Percentiles rank a stretch among this genome's conserved stretches.
phyloP scores from a whole-genome alignment of 2,888 invertebrate species.

The Eudasyphora cyanicolor region DNA sequence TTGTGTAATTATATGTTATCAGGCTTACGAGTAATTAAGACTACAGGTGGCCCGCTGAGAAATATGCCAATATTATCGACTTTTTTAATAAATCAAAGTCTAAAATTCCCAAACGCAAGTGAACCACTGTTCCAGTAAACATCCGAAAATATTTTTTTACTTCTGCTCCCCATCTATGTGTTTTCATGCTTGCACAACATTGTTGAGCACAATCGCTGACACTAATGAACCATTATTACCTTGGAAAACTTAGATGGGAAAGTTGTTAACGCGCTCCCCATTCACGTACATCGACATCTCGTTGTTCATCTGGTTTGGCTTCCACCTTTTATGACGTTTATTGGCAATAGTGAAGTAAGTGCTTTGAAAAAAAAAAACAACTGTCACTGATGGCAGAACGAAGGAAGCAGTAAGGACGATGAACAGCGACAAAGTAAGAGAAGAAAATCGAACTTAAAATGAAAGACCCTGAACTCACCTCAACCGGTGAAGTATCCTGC shows the following conservation, averaged over 20 bases:
- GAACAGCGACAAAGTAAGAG: background rate
- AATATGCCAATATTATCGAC: too few relatives aligned
- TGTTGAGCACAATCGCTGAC: slow-evolving; percentile 18
- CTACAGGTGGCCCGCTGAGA: too few relatives aligned
- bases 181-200: slow-evolving; percentile 3
- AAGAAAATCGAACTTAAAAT: background rate
- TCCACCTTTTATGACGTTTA: slow-evolving; percentile 24
- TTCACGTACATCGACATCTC: background rate
- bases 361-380: slow-evolving; percentile 12
- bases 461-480: background rate
- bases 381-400: slow-evolving; percentile 2
- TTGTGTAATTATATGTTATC: too few relatives aligned
- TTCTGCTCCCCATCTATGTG: background rate
- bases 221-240: slow-evolving; percentile 46
- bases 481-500: background rate
- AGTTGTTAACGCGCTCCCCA: slow-evolving; percentile 23
- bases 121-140: background rate
- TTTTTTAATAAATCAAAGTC: too few relatives aligned
- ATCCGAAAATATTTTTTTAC: background rate
- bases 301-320: slow-evolving; percentile 7
- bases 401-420: slow-evolving; percentile 1
- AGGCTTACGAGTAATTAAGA: too few relatives aligned
- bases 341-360: slow-evolving; percentile 22
- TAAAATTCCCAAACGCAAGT: too few relatives aligned
- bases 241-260: slow-evolving; percentile 28